Conservation (phyloP, 2,797 vertebrate genomes). For the Darevskia nairensis region DNA sequence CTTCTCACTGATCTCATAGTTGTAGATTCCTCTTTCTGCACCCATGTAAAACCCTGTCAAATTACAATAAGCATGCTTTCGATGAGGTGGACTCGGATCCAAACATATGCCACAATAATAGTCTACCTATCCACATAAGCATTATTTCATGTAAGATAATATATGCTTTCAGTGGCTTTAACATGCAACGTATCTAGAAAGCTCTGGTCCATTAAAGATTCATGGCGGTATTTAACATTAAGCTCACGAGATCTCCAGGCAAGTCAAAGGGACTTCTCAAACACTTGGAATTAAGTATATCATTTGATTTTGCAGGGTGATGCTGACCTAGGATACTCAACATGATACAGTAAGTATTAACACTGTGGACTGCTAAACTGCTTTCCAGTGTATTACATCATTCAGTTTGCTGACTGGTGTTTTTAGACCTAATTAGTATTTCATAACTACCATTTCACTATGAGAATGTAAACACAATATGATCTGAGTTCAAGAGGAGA, state of each 20-base stretch:
- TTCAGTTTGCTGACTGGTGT: slow-evolving; percentile 10
- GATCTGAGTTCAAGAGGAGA: background rate
- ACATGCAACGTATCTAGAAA: background rate
- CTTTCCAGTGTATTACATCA: background rate
- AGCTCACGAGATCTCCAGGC: background rate
- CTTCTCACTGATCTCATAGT: too few relatives aligned
- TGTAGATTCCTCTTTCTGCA: too few relatives aligned
- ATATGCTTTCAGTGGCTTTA: background rate
- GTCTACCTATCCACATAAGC: too few relatives aligned
- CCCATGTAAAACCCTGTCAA: too few relatives aligned
- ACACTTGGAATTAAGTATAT: background rate
- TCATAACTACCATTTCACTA: background rate
- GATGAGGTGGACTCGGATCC: too few relatives aligned
- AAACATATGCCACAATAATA: too few relatives aligned
- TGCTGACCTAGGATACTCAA: background rate
- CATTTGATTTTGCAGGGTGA: slow-evolving; percentile 7
- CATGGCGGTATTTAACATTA: background rate
- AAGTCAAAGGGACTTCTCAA: background rate
- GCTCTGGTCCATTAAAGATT: background rate
- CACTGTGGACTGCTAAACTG: background rate
- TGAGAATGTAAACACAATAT: background rate
- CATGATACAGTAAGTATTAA: background rate
- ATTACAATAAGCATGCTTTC: too few relatives aligned
- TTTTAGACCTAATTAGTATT: slow-evolving; percentile 43
- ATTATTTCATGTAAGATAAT: background rate